Conservation (phyloP, 2,113 vertebrate species). For the Zosterops japonicus region DNA sequence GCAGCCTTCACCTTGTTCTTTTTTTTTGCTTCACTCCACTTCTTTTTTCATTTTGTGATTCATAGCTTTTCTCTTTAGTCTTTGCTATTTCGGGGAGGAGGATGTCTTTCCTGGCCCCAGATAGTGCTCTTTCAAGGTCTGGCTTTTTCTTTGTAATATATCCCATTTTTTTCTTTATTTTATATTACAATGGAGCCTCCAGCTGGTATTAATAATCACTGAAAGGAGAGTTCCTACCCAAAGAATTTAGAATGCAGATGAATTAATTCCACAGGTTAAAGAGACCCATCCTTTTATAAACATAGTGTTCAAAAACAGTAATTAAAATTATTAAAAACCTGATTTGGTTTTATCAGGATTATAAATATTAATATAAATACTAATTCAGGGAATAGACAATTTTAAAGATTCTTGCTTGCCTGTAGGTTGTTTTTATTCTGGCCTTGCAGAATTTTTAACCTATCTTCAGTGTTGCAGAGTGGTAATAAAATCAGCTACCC, state of each 20-base stretch:
- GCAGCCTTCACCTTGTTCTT: not conserved
- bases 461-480: not conserved
- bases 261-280: not conserved
- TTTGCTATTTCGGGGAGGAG: not conserved
- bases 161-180: not conserved
- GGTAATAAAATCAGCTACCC: not conserved
- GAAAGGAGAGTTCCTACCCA: not conserved
- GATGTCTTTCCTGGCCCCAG: not conserved
- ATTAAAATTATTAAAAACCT: conserved; percentile 1
- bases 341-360: not conserved
- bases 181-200: not conserved
- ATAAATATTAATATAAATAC: not conserved
- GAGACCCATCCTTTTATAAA: not conserved
- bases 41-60: not conserved
- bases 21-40: not conserved
- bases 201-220: conserved; percentile 1
- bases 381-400: not conserved
- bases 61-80: not conserved
- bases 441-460: not conserved
- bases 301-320: not conserved
- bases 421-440: not conserved
- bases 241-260: not conserved
- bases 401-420: not conserved
- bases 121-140: not conserved
- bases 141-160: not conserved